Conservation (phyloP, 2,797 vertebrate species). For the Gambusia yucatana region DNA sequence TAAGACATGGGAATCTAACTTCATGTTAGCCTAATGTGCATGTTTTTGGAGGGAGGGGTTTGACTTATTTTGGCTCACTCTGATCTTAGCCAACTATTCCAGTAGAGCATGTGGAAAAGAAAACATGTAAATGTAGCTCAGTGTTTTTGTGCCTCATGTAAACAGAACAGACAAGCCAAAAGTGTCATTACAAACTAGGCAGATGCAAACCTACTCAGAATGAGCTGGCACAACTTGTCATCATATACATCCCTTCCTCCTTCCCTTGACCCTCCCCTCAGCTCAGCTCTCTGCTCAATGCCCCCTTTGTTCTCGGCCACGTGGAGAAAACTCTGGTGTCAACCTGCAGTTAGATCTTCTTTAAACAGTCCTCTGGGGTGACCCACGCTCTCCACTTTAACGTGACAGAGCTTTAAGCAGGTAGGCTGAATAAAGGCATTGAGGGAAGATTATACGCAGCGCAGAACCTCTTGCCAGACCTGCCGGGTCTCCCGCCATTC, state of each 20-base stretch:
- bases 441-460: constrained; percentile 39
- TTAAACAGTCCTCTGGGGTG: constrained; percentile 50
- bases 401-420: constrained; percentile 56
- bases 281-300: constrained; percentile 57
- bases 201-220: constrained; percentile 3
- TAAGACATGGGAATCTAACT: not conserved
- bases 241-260: constrained; percentile 19
- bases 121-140: not conserved
- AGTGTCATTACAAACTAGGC: not conserved
- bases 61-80: not conserved
- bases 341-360: constrained; percentile 57
- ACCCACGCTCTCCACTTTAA: constrained; percentile 66
- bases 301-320: constrained; percentile 63
- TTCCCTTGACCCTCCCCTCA: not conserved
- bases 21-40: not conserved
- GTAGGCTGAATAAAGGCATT: constrained; percentile 60
- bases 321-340: constrained; percentile 64
- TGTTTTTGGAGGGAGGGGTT: not conserved
- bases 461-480: not conserved
- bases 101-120: not conserved
- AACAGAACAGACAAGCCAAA: not conserved
- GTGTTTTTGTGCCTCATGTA: not conserved
- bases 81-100: not conserved
- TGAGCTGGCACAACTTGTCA: constrained; percentile 16
- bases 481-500: too few relatives aligned